phyloP scores from a whole-genome alignment of 2,888 invertebrate genomes.

The Heliconius erato region DNA sequence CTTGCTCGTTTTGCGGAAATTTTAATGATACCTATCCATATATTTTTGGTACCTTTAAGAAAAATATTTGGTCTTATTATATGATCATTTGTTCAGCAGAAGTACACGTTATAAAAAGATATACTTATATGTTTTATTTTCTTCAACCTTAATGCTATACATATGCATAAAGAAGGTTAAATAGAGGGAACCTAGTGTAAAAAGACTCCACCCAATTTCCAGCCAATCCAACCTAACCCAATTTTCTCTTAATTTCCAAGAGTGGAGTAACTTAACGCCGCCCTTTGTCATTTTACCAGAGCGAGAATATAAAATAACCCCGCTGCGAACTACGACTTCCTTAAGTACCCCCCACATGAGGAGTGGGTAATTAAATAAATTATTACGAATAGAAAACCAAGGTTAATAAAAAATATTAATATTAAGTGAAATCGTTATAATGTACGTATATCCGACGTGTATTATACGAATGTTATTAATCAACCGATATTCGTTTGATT shows the following conservation, averaged over 20 bases:
- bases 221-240: too few species aligned
- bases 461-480: not conserved
- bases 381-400: slow-evolving; percentile 10
- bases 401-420: not conserved
- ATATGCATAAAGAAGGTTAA: not conserved
- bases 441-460: slow-evolving; percentile 13
- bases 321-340: too few species aligned
- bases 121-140: too few species aligned
- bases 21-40: not conserved
- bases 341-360: not conserved
- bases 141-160: not conserved
- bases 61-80: not conserved
- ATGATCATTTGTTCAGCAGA: not conserved
- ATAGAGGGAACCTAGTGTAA: not conserved
- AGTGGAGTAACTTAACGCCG: not conserved
- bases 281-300: not conserved
- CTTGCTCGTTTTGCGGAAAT: slow-evolving; percentile 1
- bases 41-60: not conserved
- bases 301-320: not conserved
- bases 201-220: not conserved
- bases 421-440: slow-evolving; percentile 5
- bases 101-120: not conserved
- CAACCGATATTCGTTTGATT: not conserved
- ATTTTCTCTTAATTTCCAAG: too few species aligned
- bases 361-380: not conserved